These are phyloP conservation scores for Oryctolagus cuniculus DNA, from an alignment of 2,113 vertebrate species.

Conservation along the genomic window DNA sequence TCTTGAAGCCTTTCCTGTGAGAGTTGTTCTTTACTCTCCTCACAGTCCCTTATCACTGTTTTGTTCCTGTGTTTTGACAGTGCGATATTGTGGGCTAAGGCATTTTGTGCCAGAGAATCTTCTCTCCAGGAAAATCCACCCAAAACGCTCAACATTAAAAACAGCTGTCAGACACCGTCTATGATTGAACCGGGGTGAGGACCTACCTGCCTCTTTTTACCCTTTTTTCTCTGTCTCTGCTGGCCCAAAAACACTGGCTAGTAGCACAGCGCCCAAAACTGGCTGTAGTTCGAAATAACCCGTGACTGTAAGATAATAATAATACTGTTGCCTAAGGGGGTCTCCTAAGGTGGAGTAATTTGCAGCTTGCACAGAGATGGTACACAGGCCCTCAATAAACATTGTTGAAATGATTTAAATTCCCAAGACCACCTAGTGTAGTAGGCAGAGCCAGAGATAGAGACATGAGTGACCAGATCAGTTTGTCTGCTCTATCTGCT, in stretches of 20 bases:
- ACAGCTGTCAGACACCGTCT: neutral
- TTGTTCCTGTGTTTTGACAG: neutral
- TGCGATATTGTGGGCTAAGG: neutral
- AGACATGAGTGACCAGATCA: neutral
- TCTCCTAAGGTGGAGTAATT: neutral
- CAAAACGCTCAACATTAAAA: neutral
- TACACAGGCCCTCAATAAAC: too few relatives aligned
- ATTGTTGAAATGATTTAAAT: neutral
- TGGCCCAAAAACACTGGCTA: neutral
- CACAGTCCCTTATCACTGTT: neutral
- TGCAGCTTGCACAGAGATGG: neutral
- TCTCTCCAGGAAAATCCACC: neutral
- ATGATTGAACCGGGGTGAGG: neutral
- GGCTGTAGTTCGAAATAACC: neutral
- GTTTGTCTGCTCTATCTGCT: neutral
- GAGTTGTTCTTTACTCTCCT: neutral
- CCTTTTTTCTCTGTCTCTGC: neutral
- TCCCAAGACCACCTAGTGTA: neutral
- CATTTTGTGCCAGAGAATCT: neutral
- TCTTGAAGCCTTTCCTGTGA: conserved; percentile 6
- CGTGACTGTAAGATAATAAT: neutral
- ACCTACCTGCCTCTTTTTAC: neutral
- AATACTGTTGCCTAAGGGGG: neutral
- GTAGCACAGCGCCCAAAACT: neutral
- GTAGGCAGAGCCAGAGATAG: neutral